Conservation (phyloP, 2,888 invertebrate genomes). For the Alsophila aescularia region DNA sequence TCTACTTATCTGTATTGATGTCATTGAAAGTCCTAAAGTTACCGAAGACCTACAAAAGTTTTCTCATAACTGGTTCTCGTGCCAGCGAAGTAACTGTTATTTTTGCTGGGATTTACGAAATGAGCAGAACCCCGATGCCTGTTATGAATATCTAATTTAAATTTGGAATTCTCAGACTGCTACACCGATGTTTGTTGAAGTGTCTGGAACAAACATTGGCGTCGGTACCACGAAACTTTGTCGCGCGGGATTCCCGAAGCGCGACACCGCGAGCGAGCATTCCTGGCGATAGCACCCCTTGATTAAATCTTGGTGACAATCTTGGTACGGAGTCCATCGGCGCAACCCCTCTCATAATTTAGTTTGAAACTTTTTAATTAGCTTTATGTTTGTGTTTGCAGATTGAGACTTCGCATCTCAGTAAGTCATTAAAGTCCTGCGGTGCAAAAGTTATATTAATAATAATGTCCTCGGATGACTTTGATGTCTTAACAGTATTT, state of each 20-base stretch:
- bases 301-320: slow-evolving; percentile 78
- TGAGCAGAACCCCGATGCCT: slow-evolving; percentile 70
- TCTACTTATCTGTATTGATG: neutral
- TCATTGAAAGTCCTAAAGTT: slow-evolving; percentile 14
- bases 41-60: slow-evolving; percentile 33
- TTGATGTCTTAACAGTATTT: slow-evolving; percentile 34
- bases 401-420: slow-evolving; percentile 79
- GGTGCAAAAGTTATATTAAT: slow-evolving; percentile 78
- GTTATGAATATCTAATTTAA: slow-evolving; percentile 83
- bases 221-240: slow-evolving; percentile 64
- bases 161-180: slow-evolving; percentile 81
- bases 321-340: slow-evolving; percentile 78
- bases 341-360: slow-evolving; percentile 84
- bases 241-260: slow-evolving; percentile 35
- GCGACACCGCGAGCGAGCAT: slow-evolving; percentile 52
- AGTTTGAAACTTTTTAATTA: slow-evolving; percentile 85
- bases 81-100: slow-evolving; percentile 59
- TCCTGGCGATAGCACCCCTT: slow-evolving; percentile 68
- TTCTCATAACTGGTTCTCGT: slow-evolving; percentile 53
- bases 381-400: slow-evolving; percentile 85
- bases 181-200: slow-evolving; percentile 79
- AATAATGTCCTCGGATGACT: slow-evolving; percentile 60
- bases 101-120: slow-evolving; percentile 70
- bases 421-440: slow-evolving; percentile 77
- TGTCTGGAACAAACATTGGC: slow-evolving; percentile 72